Conservation (phyloP, 2,797 vertebrate species). For the Rousettus madagascariensis region DNA sequence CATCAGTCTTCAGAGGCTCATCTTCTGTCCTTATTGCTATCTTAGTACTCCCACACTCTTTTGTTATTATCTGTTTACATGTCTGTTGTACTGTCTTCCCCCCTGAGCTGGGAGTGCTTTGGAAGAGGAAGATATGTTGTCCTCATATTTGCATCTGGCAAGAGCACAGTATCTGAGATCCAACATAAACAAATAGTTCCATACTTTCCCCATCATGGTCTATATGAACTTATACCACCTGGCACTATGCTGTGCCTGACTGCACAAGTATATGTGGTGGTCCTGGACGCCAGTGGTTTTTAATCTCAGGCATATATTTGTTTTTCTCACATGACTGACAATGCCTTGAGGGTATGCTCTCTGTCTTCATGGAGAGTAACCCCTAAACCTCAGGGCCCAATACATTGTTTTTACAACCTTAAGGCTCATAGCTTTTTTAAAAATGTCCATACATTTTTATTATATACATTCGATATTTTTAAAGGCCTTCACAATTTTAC, state of each 20-base stretch:
- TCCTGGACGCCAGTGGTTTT: background rate
- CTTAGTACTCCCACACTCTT: background rate
- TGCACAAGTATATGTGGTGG: background rate
- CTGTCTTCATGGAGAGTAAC: background rate
- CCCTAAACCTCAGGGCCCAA: background rate
- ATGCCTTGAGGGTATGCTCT: background rate
- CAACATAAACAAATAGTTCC: background rate
- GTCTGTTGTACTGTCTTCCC: background rate
- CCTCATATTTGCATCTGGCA: background rate
- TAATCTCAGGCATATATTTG: background rate
- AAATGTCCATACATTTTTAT: background rate
- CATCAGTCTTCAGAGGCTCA: background rate
- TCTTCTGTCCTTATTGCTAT: background rate
- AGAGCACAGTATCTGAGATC: background rate
- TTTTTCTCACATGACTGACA: background rate
- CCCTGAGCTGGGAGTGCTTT: background rate
- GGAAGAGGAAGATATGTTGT: background rate
- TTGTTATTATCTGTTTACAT: background rate
- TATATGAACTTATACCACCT: background rate
- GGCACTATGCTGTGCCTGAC: background rate
- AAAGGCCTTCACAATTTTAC: background rate
- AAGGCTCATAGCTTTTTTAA: background rate
- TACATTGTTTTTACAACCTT: background rate
- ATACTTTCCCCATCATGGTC: background rate
- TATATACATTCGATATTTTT: background rate